Evolutionary conservation across 2,888 invertebrate genomes (phyloP).

Genomic region (Orchesella flavescens): DNA sequence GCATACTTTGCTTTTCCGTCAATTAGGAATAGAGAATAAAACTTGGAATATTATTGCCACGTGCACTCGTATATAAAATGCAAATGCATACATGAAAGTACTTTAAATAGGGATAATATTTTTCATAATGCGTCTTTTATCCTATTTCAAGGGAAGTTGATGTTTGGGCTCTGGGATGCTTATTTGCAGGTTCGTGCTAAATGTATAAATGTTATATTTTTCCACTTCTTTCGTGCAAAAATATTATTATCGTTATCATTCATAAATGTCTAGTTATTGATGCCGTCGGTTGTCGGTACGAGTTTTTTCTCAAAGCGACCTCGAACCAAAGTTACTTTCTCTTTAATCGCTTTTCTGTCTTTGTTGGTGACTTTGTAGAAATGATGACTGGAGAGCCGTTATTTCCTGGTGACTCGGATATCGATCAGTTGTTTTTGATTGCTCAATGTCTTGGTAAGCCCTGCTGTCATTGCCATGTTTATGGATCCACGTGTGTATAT

Average conservation of each 20-base stretch:
- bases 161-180: constrained; percentile 90
- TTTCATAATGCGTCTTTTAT: constrained; percentile 3
- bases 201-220: background rate
- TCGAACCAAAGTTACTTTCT: background rate
- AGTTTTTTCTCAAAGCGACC: background rate
- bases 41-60: too few relatives aligned
- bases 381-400: constrained; percentile 90
- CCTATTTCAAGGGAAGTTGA: constrained; percentile 80
- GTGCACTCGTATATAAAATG: too few relatives aligned
- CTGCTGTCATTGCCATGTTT: constrained; percentile 8
- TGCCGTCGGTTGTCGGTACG: background rate
- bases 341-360: constrained; percentile 34
- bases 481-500: too few relatives aligned
- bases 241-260: constrained; percentile 34
- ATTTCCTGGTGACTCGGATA: constrained; percentile 91
- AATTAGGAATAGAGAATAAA: background rate
- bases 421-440: constrained; percentile 89
- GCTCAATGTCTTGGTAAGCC: constrained; percentile 83
- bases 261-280: constrained; percentile 6
- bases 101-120: background rate
- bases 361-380: constrained; percentile 77
- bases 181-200: constrained; percentile 73
- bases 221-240: constrained; percentile 16
- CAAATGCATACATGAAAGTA: background rate
- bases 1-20: too few relatives aligned